phyloP scores from a whole-genome alignment of 1,140 invertebrate species.

The Ctenoplectra terminalis region DNA sequence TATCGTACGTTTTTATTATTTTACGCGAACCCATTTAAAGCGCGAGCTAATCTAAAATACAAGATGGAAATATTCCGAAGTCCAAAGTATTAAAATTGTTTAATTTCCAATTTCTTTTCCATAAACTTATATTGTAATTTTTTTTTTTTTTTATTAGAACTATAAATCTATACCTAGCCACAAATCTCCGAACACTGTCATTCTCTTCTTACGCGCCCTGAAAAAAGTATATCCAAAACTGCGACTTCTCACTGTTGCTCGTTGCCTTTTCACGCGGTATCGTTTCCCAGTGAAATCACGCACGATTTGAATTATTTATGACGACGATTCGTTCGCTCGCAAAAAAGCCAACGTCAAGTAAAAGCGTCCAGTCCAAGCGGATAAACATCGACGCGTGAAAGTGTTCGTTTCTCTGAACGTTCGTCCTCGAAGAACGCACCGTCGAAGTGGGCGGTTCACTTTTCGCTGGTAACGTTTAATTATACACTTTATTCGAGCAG shows the following conservation, averaged over 20 bases:
- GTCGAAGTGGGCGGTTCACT: not conserved
- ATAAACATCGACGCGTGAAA: not conserved
- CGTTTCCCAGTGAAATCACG: not conserved
- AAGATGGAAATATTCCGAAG: too few species aligned
- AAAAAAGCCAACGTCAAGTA: not conserved
- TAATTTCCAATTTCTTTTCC: too few species aligned
- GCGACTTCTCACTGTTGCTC: not conserved
- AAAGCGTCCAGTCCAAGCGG: not conserved
- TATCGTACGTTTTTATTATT: too few species aligned
- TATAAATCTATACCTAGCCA: not conserved
- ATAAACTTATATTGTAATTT: too few species aligned
- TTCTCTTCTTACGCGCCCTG: not conserved
- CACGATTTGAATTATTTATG: conserved; percentile 30
- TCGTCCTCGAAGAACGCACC: too few species aligned
- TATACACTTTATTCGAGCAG: not conserved
- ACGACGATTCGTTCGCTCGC: not conserved
- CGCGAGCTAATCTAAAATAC: too few species aligned
- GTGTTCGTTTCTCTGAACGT: not conserved
- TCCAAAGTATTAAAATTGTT: too few species aligned
- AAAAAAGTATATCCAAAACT: not conserved
- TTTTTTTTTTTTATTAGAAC: not conserved
- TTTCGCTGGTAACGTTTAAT: not conserved
- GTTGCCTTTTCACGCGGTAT: not conserved
- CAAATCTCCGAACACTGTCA: not conserved
- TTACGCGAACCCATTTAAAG: too few species aligned